These are phyloP conservation scores for Gymnoscopelus microlampas DNA, from an alignment of 2,797 vertebrate genomes.

Conservation along the genomic window DNA sequence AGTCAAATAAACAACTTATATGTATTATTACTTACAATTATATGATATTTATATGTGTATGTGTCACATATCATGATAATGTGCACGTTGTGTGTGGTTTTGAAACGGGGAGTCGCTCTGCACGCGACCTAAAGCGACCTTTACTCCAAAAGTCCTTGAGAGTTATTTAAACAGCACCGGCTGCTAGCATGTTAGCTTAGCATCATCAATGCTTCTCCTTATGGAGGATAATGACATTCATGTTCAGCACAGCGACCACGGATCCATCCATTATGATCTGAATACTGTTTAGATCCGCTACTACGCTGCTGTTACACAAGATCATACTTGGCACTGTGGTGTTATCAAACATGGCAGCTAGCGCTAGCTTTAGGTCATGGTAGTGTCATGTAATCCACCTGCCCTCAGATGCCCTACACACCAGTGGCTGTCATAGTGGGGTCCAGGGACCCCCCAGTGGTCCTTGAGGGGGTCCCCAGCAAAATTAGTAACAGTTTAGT, in stretches of 20 bases:
- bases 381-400: background rate
- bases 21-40: too few species aligned
- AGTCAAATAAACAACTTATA: constrained; percentile 36
- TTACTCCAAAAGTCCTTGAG: constrained; percentile 63
- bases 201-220: background rate
- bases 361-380: background rate
- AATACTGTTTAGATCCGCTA: too few species aligned
- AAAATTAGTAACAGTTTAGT: too few species aligned
- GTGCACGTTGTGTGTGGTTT: background rate
- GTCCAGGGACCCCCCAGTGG: too few species aligned
- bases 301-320: too few species aligned
- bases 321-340: too few species aligned
- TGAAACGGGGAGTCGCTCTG: rapidly evolving
- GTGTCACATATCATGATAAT: too few species aligned
- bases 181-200: background rate
- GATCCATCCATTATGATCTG: too few species aligned
- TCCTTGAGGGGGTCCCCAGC: too few species aligned
- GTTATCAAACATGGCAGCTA: background rate
- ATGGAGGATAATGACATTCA: background rate
- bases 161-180: background rate
- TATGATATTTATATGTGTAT: too few species aligned
- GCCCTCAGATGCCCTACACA: background rate
- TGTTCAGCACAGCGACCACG: too few species aligned
- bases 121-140: constrained; percentile 33
- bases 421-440: too few species aligned